phyloP scores from a whole-genome alignment of 2,797 vertebrate genomes.

The Manis pentadactyla region DNA sequence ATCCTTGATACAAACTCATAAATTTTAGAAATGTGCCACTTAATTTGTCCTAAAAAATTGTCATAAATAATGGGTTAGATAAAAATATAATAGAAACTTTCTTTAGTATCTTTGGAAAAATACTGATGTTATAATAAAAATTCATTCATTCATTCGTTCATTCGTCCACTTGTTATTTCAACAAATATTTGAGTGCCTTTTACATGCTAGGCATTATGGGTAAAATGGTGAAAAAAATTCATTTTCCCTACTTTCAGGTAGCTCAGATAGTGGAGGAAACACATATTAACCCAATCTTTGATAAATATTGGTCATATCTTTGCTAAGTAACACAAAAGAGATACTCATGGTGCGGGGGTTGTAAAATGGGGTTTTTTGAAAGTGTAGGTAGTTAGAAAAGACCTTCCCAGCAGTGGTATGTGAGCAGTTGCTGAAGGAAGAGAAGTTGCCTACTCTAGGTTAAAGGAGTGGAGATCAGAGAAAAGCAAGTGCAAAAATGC shows the following conservation, averaged over 20 bases:
- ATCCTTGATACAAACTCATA: not conserved
- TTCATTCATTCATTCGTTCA: not conserved
- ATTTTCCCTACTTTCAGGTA: not conserved
- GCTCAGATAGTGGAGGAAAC: not conserved
- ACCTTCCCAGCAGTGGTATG: not conserved
- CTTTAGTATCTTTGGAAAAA: constrained; percentile 22
- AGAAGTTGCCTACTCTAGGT: not conserved
- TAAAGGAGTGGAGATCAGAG: not conserved
- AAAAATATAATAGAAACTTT: constrained; percentile 2
- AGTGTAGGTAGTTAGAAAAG: not conserved
- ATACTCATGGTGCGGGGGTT: not conserved
- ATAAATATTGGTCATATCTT: not conserved
- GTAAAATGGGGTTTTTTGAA: not conserved
- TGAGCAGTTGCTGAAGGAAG: not conserved
- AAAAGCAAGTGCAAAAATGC: not conserved
- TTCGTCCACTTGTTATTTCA: constrained; percentile 42
- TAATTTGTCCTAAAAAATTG: constrained; percentile 18
- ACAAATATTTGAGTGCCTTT: not conserved
- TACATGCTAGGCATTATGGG: not conserved
- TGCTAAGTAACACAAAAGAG: not conserved
- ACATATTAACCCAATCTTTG: not conserved
- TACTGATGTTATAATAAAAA: constrained; percentile 30
- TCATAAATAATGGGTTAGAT: not conserved
- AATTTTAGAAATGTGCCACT: not conserved
- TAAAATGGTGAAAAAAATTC: constrained; percentile 19